Conservation (phyloP, 2,797 vertebrate genomes). For the Iguana delicatissima region DNA sequence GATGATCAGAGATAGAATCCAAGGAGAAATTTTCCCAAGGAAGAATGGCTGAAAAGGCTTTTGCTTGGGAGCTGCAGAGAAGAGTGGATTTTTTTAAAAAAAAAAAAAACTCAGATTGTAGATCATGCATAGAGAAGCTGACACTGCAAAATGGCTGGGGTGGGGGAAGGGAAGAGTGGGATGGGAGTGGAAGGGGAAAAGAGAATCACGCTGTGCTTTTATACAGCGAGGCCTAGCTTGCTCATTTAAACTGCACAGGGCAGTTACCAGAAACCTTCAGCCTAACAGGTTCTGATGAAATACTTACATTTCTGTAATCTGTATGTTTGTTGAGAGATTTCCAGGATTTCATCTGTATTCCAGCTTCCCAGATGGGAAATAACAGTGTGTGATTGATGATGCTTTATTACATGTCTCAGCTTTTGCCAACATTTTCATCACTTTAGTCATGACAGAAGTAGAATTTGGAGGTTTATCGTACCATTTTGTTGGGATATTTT, state of each 20-base stretch:
- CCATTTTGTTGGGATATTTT: conserved; percentile 52
- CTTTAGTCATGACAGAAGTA: conserved; percentile 78
- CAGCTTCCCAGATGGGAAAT: conserved; percentile 66
- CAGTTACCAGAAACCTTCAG: conserved; percentile 59
- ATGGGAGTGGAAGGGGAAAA: conserved; percentile 21
- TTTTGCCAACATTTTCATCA: conserved; percentile 79
- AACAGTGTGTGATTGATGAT: conserved; percentile 75
- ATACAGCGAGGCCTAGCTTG: conserved; percentile 50
- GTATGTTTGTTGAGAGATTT: conserved; percentile 50
- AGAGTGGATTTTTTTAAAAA: conserved; percentile 57
- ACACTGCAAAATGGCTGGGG: conserved; percentile 60
- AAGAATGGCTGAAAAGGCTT: conserved; percentile 64
- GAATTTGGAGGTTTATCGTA: conserved; percentile 76
- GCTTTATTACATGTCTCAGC: conserved; percentile 74
- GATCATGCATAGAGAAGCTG: conserved; percentile 72
- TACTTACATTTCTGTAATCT: conserved; percentile 67
- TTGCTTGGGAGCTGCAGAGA: conserved; percentile 54
- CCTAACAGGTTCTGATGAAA: conserved; percentile 64
- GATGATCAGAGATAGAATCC: conserved; percentile 56
- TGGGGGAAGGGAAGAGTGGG: conserved; percentile 54
- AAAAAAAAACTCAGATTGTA: conserved; percentile 50
- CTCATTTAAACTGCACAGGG: conserved; percentile 44
- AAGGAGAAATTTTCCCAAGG: conserved; percentile 52
- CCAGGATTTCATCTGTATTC: conserved; percentile 64
- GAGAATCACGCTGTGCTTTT: conserved; percentile 55